phyloP scores from a whole-genome alignment of 1,140 invertebrate genomes.

The Drosophila triauraria region DNA sequence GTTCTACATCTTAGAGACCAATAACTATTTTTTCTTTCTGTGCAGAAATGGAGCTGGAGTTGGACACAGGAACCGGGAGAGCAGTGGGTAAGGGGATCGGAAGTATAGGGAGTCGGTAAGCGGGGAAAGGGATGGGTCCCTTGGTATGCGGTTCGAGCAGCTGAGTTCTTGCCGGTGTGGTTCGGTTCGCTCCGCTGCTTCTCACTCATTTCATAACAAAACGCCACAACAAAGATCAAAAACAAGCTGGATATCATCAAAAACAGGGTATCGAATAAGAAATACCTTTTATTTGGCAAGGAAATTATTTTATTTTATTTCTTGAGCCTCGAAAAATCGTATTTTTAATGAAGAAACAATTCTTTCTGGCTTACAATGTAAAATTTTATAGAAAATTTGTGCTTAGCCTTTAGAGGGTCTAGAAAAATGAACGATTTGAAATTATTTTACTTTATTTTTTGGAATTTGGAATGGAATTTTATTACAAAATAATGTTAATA shows the following conservation, averaged over 20 bases:
- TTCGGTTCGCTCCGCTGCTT: constrained; percentile 66
- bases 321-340: too few relatives aligned
- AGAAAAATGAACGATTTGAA: too few relatives aligned
- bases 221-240: constrained; percentile 57
- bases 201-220: constrained; percentile 66
- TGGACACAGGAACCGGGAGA: constrained; percentile 13
- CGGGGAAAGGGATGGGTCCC: constrained; percentile 15
- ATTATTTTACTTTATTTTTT: too few relatives aligned
- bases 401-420: too few relatives aligned
- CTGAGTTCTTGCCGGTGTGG: constrained; percentile 57
- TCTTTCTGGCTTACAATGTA: neutral
- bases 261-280: neutral
- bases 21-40: neutral
- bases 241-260: constrained; percentile 15
- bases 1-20: neutral
- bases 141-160: constrained; percentile 67
- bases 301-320: neutral
- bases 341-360: too few relatives aligned
- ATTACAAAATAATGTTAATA: too few relatives aligned
- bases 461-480: too few relatives aligned
- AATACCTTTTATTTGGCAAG: neutral
- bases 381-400: too few relatives aligned
- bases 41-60: constrained; percentile 25
- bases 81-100: neutral
- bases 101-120: constrained; percentile 12